A percentile compares a stretch with the other conserved stretches of the same genome.
Conservation (phyloP, 2,888 invertebrate species). For the Melanophora roralis region DNA sequence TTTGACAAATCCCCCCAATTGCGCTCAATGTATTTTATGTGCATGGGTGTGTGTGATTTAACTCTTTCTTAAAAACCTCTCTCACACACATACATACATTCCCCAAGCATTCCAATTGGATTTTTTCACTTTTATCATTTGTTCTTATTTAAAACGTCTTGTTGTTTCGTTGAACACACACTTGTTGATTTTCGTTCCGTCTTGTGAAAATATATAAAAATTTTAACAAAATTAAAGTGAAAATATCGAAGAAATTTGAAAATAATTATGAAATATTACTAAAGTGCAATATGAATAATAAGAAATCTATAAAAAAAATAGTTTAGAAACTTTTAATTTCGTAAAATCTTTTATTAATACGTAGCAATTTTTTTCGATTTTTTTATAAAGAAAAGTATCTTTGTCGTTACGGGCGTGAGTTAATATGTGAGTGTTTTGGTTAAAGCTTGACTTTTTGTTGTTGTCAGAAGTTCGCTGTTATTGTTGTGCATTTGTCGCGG, state of each 20-base stretch:
- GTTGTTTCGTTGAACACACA: conserved; percentile 43
- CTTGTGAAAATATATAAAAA: conserved; percentile 9
- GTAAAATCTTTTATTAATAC: conserved; percentile 53
- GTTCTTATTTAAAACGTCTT: conserved; percentile 58
- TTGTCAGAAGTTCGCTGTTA: background rate
- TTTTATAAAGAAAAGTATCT: background rate
- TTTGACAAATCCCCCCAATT: conserved; percentile 33
- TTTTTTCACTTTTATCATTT: conserved; percentile 32
- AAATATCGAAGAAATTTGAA: conserved; percentile 11
- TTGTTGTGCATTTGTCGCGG: conserved; percentile 9
- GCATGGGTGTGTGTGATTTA: too few species aligned
- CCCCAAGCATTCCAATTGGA: conserved; percentile 44
- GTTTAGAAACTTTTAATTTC: conserved; percentile 20
- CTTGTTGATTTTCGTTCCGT: conserved; percentile 56
- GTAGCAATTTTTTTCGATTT: conserved; percentile 51
- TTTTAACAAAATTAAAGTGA: conserved; percentile 19
- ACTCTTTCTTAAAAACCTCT: conserved; percentile 21
- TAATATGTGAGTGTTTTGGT: conserved; percentile 4
- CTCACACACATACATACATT: background rate
- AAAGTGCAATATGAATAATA: conserved; percentile 9
- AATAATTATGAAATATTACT: conserved; percentile 6
- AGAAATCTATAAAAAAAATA: conserved; percentile 6
- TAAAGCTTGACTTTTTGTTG: conserved; percentile 30
- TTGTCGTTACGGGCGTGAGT: conserved; percentile 21
- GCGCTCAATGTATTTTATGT: too few species aligned